Conservation (phyloP, 2,113 vertebrate genomes). For the Dromiciops gliroides region DNA sequence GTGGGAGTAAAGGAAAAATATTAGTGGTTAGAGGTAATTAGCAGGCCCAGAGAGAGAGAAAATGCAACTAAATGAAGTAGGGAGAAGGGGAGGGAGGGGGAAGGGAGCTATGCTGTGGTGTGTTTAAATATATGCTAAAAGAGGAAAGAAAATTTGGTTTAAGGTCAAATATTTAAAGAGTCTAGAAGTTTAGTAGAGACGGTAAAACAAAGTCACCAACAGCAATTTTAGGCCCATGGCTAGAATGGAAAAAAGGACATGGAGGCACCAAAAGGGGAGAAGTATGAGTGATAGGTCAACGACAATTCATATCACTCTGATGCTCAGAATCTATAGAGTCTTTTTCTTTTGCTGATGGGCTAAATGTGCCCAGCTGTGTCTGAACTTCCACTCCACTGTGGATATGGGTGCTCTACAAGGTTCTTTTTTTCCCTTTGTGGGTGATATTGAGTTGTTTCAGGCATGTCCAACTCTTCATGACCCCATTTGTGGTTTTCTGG, state of each 20-base stretch:
- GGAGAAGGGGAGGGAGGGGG: too few relatives aligned
- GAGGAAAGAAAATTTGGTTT: neutral
- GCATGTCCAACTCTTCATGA: too few relatives aligned
- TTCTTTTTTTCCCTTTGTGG: too few relatives aligned
- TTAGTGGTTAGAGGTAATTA: neutral
- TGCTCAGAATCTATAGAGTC: neutral
- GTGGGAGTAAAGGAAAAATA: neutral
- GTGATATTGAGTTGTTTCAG: too few relatives aligned
- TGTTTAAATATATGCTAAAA: neutral
- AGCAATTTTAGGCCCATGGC: neutral
- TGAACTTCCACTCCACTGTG: too few relatives aligned
- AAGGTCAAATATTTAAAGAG: neutral
- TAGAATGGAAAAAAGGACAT: neutral
- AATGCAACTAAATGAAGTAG: neutral
- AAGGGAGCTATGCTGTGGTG: too few relatives aligned
- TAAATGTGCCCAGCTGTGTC: neutral
- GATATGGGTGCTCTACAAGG: too few relatives aligned
- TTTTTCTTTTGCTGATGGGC: neutral
- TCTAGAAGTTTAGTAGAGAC: neutral
- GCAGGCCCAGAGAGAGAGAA: neutral
- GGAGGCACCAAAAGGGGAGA: neutral
- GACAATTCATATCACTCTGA: neutral
- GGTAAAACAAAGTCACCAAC: neutral
- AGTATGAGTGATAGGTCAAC: neutral
- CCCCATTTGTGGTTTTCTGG: too few relatives aligned